Conservation (phyloP, 1,140 invertebrate genomes). For the Riptortus pedestris region DNA sequence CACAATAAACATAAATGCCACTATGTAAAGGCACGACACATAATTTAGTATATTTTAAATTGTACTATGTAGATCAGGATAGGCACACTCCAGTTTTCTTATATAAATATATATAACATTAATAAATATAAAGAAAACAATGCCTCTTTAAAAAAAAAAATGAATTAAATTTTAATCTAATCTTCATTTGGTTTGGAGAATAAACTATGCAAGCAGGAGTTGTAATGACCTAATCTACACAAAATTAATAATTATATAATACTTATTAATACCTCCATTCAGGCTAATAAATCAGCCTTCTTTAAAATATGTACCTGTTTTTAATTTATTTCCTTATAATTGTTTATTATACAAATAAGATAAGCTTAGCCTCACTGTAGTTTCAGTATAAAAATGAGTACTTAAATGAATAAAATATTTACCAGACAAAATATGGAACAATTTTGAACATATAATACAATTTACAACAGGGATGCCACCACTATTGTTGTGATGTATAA, state of each 20-base stretch:
- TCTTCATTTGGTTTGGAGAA: conserved; percentile 22
- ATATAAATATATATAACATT: background rate
- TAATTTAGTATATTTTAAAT: background rate
- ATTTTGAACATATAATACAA: conserved; percentile 12
- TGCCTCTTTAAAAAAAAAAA: conserved; percentile 19
- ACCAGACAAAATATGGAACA: conserved; percentile 18
- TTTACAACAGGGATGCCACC: conserved; percentile 12
- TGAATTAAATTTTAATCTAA: conserved; percentile 22
- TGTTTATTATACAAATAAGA: background rate
- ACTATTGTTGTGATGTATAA: conserved; percentile 13
- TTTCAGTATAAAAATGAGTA: conserved; percentile 10
- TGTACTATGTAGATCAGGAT: background rate
- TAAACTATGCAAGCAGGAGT: conserved; percentile 22
- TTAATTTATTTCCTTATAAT: too few species aligned
- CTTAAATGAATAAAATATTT: background rate
- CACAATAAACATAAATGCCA: too few species aligned
- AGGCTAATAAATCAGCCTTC: conserved; percentile 1
- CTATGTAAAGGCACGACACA: background rate
- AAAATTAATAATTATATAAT: conserved; percentile 22
- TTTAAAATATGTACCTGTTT: background rate
- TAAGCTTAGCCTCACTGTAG: conserved; percentile 8
- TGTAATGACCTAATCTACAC: conserved; percentile 20
- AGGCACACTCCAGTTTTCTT: background rate
- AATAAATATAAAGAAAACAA: conserved; percentile 1
- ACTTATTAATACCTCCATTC: conserved; percentile 22